Conservation (phyloP, 2,888 invertebrate genomes). For the Tridacna crocea region DNA sequence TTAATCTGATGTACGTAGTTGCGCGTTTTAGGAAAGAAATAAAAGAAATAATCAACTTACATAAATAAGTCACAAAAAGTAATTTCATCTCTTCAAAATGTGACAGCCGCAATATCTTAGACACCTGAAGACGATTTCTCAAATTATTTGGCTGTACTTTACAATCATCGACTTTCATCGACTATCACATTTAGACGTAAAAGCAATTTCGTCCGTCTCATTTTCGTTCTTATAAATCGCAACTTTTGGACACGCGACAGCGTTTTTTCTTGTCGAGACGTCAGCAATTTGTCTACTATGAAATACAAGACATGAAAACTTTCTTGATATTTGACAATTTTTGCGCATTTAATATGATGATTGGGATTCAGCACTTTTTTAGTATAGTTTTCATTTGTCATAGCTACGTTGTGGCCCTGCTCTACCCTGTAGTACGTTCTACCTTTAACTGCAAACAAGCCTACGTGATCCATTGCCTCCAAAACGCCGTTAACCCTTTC, state of each 20-base stretch:
- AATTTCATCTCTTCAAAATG: slow-evolving; percentile 17
- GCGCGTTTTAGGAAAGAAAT: too few relatives aligned
- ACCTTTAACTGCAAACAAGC: too few relatives aligned
- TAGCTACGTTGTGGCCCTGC: too few relatives aligned
- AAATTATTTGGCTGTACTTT: slow-evolving; percentile 5
- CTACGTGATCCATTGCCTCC: too few relatives aligned
- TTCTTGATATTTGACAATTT: too few relatives aligned
- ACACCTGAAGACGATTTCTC: slow-evolving; percentile 5
- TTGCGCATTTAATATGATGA: neutral
- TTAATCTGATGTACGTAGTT: too few relatives aligned
- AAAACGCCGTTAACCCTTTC: too few relatives aligned
- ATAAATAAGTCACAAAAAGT: slow-evolving; percentile 3
- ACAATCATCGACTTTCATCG: neutral
- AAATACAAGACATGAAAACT: too few relatives aligned
- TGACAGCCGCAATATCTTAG: slow-evolving; percentile 19
- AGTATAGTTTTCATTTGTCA: too few relatives aligned
- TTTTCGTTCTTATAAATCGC: slow-evolving; percentile 3
- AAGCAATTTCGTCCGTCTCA: slow-evolving; percentile 17
- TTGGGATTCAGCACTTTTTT: neutral
- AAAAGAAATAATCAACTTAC: neutral
- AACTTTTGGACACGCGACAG: slow-evolving; percentile 9
- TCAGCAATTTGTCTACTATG: neutral
- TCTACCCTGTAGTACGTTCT: too few relatives aligned
- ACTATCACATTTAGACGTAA: neutral
- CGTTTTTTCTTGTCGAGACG: neutral